A percentile compares a stretch with the other conserved stretches of the same genome.
These are phyloP conservation scores for Porites lutea DNA, from an alignment of 64 coral and sea anemone genomes.

Conservation along the genomic window DNA sequence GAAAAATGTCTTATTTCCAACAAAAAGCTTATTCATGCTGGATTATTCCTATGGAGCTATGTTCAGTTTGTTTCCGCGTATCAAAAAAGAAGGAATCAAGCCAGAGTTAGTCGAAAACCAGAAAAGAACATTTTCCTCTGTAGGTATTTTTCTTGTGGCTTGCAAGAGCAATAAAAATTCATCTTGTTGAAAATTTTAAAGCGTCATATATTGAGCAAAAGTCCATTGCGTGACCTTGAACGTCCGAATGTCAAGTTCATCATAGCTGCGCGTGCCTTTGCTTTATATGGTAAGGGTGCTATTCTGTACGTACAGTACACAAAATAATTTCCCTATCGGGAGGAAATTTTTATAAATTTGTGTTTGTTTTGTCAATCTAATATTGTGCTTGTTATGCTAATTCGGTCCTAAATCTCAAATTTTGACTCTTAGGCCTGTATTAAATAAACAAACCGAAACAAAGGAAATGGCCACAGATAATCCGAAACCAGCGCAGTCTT, in stretches of 20 bases:
- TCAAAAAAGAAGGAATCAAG: too few relatives aligned
- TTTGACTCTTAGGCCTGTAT: background rate
- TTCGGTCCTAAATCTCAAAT: background rate
- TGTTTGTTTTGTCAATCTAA: background rate
- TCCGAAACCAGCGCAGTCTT: background rate
- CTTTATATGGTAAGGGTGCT: background rate
- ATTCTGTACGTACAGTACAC: background rate
- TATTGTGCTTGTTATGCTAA: background rate
- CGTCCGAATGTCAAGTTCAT: constrained; percentile 1
- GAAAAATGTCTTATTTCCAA: too few relatives aligned
- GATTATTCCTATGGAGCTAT: too few relatives aligned
- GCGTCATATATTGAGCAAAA: background rate
- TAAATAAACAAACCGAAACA: constrained; percentile 10
- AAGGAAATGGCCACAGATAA: background rate
- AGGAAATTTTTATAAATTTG: background rate
- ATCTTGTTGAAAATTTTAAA: too few relatives aligned
- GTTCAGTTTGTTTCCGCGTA: too few relatives aligned
- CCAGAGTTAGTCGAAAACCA: too few relatives aligned
- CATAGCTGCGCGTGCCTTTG: background rate
- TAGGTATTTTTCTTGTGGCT: too few relatives aligned
- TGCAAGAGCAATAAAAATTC: too few relatives aligned
- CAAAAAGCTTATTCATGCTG: too few relatives aligned
- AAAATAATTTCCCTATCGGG: background rate
- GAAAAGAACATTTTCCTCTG: too few relatives aligned
- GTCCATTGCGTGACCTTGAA: background rate